Evolutionary conservation across 2,113 vertebrate species (phyloP).

Genomic region (Caloenas nicobarica): DNA sequence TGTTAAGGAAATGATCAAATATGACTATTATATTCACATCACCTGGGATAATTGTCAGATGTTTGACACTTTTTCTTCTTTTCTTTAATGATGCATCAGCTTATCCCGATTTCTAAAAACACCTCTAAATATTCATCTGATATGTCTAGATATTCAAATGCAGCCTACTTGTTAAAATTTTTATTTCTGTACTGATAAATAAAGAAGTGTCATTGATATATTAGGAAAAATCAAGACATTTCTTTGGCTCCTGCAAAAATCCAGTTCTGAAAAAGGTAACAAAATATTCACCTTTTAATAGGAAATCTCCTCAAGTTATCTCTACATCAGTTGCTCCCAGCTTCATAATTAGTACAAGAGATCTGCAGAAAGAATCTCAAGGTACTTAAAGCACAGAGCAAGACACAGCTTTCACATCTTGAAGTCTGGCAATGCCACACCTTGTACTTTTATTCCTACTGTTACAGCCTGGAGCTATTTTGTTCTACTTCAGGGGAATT

Average conservation of each 20-base stretch:
- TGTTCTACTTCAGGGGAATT: neutral
- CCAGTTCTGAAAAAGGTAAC: neutral
- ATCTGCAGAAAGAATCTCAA: neutral
- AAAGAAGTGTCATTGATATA: neutral
- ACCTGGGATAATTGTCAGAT: neutral
- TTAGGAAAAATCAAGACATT: neutral
- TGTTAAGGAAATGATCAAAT: neutral
- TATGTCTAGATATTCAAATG: neutral
- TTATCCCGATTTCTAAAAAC: neutral
- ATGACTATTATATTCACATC: neutral
- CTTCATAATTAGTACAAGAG: neutral
- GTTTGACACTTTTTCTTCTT: neutral
- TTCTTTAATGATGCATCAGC: neutral
- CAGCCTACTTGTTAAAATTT: neutral
- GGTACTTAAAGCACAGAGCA: neutral
- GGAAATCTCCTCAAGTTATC: neutral
- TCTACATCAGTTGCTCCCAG: neutral
- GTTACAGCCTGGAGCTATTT: neutral
- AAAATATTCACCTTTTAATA: neutral
- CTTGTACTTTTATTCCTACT: neutral
- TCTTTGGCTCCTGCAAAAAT: neutral
- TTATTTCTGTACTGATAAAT: neutral
- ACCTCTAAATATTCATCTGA: neutral
- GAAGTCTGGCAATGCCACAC: neutral
- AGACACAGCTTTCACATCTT: neutral